A percentile compares a stretch with the other conserved stretches of the same genome.
Evolutionary conservation across 37 sponge, comb jelly and placozoan species (phyloP).

Genomic region (Theonella swinhoei): DNA sequence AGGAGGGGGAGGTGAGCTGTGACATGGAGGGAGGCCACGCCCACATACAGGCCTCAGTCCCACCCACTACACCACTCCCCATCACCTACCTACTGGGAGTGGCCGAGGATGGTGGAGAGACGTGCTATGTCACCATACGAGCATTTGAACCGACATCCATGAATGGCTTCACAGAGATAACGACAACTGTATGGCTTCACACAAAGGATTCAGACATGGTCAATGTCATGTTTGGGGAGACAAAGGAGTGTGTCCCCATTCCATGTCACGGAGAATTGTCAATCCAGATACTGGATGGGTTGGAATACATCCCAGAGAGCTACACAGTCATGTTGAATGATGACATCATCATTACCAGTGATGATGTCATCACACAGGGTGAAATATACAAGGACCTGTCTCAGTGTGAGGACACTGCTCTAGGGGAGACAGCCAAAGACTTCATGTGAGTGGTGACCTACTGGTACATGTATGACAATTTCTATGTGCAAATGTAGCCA

Average conservation of each 20-base stretch:
- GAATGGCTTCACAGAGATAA: background rate
- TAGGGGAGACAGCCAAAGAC: background rate
- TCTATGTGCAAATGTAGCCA: no score
- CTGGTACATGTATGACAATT: background rate
- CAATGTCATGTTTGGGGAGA: background rate
- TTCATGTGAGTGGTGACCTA: background rate
- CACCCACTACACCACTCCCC: no score
- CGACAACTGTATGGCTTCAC: background rate
- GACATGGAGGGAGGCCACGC: no score
- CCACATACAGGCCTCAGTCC: no score
- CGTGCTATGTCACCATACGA: background rate
- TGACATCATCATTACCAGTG: background rate
- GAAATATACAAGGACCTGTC: background rate
- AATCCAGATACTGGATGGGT: background rate
- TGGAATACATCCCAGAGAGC: background rate
- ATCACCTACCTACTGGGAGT: background rate
- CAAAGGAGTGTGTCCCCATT: background rate
- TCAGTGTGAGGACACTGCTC: background rate
- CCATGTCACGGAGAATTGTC: background rate
- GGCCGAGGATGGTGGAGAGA: background rate
- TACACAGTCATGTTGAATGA: background rate
- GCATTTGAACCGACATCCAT: background rate
- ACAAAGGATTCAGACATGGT: no score
- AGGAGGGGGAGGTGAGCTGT: no score
- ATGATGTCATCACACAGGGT: background rate